Conservation (phyloP, 2,797 vertebrate genomes). For the Crenichthys baileyi region DNA sequence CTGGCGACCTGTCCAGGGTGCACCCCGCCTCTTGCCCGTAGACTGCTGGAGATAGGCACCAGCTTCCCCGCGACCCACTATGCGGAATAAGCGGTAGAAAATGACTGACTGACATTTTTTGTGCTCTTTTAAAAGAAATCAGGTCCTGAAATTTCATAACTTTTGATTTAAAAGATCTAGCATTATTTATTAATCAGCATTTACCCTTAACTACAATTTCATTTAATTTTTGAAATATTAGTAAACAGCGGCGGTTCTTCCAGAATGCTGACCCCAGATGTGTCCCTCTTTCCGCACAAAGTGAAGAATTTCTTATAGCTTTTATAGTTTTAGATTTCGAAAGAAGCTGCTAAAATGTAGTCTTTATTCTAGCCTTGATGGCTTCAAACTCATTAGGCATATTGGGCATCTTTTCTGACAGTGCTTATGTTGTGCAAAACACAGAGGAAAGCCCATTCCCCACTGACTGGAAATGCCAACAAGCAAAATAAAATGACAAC, state of each 20-base stretch:
- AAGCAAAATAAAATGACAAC: background rate
- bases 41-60: no score
- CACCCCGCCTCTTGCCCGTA: no score
- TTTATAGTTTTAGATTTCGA: background rate
- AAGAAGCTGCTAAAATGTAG: background rate
- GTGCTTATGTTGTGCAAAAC: background rate
- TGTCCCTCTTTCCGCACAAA: background rate
- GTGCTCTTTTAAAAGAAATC: background rate
- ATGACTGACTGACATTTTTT: no score
- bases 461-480: background rate
- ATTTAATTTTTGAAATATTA: background rate
- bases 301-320: background rate
- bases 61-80: no score
- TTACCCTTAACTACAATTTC: background rate
- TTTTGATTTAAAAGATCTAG: background rate
- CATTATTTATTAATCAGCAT: background rate
- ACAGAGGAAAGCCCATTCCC: background rate
- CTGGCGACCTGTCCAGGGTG: no score
- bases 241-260: background rate
- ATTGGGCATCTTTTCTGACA: background rate
- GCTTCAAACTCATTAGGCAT: background rate
- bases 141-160: background rate
- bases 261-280: background rate
- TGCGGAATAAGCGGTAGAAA: no score
- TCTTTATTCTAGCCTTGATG: background rate